Evolutionary conservation across 2,797 vertebrate genomes (phyloP).

Genomic region (Sternotherus odoratus): DNA sequence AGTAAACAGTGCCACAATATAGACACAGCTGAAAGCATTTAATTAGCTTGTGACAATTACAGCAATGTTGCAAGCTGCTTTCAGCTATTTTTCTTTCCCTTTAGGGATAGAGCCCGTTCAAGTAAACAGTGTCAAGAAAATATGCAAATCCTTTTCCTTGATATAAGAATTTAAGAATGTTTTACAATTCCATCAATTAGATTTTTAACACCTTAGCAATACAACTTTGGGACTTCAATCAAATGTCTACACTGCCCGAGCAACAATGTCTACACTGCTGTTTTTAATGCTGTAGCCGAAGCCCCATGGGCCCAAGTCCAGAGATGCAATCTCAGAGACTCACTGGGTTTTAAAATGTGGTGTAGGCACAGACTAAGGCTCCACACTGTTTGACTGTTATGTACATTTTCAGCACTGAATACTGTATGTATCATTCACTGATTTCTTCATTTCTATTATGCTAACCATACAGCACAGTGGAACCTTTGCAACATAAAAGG

Average conservation of each 20-base stretch:
- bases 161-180: slow-evolving; percentile 1
- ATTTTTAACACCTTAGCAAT: neutral
- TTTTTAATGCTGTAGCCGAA: neutral
- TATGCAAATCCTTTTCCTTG: slow-evolving; percentile 50
- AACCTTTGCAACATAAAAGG: neutral
- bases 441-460: neutral
- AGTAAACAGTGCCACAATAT: slow-evolving; percentile 82
- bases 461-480: neutral
- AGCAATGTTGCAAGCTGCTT: slow-evolving; percentile 78
- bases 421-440: neutral
- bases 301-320: neutral
- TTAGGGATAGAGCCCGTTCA: slow-evolving; percentile 82
- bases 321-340: neutral
- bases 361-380: neutral
- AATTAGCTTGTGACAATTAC: slow-evolving; percentile 80
- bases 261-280: neutral
- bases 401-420: neutral
- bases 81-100: slow-evolving; percentile 79
- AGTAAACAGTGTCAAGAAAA: slow-evolving; percentile 76
- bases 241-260: neutral
- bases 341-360: neutral
- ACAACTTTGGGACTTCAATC: neutral
- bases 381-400: accelerated
- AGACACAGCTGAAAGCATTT: slow-evolving; percentile 89
- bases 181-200: neutral